Evolutionary conservation across 2,797 vertebrate genomes (phyloP).

Genomic region (Melanotaenia maccullochi): DNA sequence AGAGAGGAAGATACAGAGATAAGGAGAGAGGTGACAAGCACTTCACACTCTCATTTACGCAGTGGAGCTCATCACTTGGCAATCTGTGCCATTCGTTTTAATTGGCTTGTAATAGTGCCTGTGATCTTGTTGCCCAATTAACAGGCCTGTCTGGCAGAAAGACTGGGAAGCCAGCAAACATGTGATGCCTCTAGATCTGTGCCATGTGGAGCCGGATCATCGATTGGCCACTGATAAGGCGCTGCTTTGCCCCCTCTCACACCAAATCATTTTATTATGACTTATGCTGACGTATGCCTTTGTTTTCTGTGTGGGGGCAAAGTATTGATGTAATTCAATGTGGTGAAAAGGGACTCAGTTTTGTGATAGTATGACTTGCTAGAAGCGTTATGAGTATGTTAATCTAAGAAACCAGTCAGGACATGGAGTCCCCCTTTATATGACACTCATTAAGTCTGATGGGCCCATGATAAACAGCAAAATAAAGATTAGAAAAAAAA

Average conservation of each 20-base stretch:
- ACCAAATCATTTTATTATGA: conserved; percentile 69
- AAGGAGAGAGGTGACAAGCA: conserved; percentile 84
- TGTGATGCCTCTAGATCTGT: conserved; percentile 91
- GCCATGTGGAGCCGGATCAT: conserved; percentile 95
- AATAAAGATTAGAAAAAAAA: neutral
- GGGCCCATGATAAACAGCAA: conserved; percentile 15
- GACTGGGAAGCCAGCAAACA: conserved; percentile 91
- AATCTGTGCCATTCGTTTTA: conserved; percentile 99
- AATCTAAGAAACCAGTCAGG: conserved; percentile 39
- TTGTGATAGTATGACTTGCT: conserved; percentile 16
- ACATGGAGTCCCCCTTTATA: conserved; percentile 12
- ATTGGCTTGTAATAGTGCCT: conserved; percentile 99
- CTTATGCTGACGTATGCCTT: conserved; percentile 16
- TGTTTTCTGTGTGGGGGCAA: conserved; percentile 7
- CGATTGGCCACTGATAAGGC: conserved; percentile 93
- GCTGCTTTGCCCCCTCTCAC: conserved; percentile 84
- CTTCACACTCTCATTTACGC: conserved; percentile 99
- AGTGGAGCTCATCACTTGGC: conserved; percentile 99
- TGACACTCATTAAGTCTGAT: conserved; percentile 18
- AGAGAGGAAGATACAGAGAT: conserved; percentile 49
- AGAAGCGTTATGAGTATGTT: conserved; percentile 21
- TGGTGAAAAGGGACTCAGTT: conserved; percentile 35
- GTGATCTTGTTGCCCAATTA: conserved; percentile 99
- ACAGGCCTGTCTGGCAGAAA: conserved; percentile 98
- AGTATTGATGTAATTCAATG: conserved; percentile 41